phyloP scores from a whole-genome alignment of 2,888 invertebrate species.

The Dusona sp. region DNA sequence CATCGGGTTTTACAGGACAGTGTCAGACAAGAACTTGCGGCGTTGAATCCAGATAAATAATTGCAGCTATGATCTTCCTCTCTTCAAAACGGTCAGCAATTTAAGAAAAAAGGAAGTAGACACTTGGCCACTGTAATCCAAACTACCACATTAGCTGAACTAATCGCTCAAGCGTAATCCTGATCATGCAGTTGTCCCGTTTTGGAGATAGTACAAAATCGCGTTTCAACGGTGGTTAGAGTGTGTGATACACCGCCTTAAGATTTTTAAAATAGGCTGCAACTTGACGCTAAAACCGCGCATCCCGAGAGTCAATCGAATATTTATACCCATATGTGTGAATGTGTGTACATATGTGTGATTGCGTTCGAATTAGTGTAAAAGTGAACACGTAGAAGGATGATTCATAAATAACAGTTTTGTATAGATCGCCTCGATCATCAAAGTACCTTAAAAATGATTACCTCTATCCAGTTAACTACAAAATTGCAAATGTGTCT shows the following conservation, averaged over 20 bases:
- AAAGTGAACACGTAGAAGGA: not conserved
- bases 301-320: conserved; percentile 82
- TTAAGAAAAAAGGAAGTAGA: not conserved
- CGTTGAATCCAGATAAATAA: not conserved
- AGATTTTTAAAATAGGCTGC: conserved; percentile 45
- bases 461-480: not conserved
- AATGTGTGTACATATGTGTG: conserved; percentile 57
- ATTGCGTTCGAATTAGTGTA: not conserved
- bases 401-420: conserved; percentile 2
- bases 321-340: conserved; percentile 72
- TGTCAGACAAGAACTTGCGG: not conserved
- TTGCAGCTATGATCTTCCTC: not conserved
- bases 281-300: conserved; percentile 65
- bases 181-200: not conserved
- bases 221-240: not conserved
- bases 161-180: not conserved
- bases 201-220: conserved; percentile 8
- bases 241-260: not conserved
- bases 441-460: not conserved
- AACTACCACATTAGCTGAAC: not conserved
- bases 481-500: not conserved
- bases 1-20: not conserved
- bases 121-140: not conserved
- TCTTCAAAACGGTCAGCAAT: not conserved
- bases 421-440: not conserved